These are phyloP conservation scores for Borostomias antarcticus DNA, from an alignment of 2,797 vertebrate genomes.

Conservation along the genomic window DNA sequence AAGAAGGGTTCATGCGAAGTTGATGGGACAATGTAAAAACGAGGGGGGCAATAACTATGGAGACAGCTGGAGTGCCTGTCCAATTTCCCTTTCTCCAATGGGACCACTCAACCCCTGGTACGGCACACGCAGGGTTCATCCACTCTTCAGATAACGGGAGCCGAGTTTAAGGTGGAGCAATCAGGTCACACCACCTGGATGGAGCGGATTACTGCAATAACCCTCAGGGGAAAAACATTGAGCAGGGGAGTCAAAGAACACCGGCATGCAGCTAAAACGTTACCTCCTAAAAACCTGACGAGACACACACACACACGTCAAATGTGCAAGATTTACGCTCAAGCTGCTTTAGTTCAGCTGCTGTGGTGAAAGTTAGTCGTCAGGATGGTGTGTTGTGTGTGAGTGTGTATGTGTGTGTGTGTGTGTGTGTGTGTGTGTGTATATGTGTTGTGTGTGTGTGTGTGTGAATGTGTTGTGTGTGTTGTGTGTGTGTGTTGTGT, in stretches of 20 bases:
- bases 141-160: conserved; percentile 23
- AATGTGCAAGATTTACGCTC: no score
- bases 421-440: no score
- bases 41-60: conserved; percentile 14
- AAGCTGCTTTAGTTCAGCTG: neutral
- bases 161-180: conserved; percentile 15
- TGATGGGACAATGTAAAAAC: conserved; percentile 13
- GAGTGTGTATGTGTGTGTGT: neutral
- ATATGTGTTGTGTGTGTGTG: no score
- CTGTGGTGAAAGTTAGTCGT: conserved; percentile 24
- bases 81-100: conserved; percentile 35
- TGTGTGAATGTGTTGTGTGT: no score
- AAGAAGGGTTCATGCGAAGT: conserved; percentile 5
- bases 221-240: conserved; percentile 33
- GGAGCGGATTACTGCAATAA: conserved; percentile 27
- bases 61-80: conserved; percentile 29
- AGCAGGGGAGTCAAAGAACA: conserved; percentile 33
- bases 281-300: conserved; percentile 27
- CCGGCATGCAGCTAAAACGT: conserved; percentile 39
- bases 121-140: no score
- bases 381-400: neutral
- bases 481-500: no score
- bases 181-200: conserved; percentile 52
- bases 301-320: conserved; percentile 27
- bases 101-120: conserved; percentile 15